Base-by-base conservation (phyloP, 37 sponge, comb jelly and placozoan genomes). In the Ianthella basta region DNA sequence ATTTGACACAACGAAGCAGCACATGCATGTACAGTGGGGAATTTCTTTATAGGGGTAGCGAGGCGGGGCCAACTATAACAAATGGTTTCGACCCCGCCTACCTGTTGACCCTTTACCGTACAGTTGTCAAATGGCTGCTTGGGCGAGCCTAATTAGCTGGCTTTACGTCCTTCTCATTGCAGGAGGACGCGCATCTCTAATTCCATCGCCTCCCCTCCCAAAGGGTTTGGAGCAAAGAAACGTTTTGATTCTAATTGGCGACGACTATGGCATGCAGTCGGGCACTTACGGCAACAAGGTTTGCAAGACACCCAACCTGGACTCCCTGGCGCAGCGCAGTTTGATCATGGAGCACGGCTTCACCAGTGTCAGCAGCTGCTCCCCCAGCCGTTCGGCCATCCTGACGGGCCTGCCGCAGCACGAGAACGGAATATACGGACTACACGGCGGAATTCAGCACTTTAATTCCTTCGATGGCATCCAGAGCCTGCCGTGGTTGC, bases 351-450 rank as follows among this genome's bases (percentile, higher is more conserved):
- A 83, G 20, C 67, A 87, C 65, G 93, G 84, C 40, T 93, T 64
- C 85, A 89, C 90, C 0, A 86, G 90, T 27, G 93, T 93, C 20
- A 89, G 90, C 69, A 93, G 93, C 82, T 93, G 93, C 57, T 93
- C 93, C 29, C 90, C 93, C 32, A 90, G 90, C 81, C 84, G 93
- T n/a, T 93, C 93, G 3, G 84, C 82, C 55, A 93, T 93, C 0
- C 41, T 93, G 55, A 87, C 87, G 4, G 93, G 93, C 10, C 77
- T 89, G 14, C 93, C 93, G 1, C 93, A 93, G 34, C 93, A 93
- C 70, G 82, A 93, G 78, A 93, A 93, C 72, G 93, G 93, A 16
- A 93, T 93, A 90, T 93, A 93, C 59, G 93, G 93, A 3, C 85
- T 93, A 16, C 77, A 93, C 53, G 87, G 89, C 15, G 30, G 37